Percentiles rank a stretch among this genome's conserved stretches.
phyloP scores from a whole-genome alignment of 2,888 invertebrate species.

The Troides aeacus region DNA sequence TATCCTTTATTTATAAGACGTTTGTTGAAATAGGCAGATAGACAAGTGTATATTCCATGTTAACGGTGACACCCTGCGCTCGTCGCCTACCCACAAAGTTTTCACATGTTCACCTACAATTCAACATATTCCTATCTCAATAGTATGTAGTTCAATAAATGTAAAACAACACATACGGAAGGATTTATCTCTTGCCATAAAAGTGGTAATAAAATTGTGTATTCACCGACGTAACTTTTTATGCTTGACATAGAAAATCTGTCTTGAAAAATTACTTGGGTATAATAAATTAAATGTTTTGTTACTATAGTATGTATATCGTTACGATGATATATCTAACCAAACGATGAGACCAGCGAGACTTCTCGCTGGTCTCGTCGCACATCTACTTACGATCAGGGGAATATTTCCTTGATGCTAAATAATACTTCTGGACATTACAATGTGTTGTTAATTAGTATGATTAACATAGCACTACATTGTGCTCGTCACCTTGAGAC shows the following conservation, averaged over 20 bases:
- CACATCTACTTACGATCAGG: no score
- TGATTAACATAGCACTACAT: no score
- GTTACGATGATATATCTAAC: no score
- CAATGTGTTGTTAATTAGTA: no score
- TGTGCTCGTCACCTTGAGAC: no score
- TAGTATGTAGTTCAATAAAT: background rate
- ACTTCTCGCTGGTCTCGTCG: no score
- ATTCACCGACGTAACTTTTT: background rate
- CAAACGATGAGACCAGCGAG: no score
- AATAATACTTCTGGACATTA: no score
- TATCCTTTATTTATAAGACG: background rate
- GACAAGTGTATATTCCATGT: slow-evolving; percentile 1
- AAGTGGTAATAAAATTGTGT: slow-evolving; percentile 8
- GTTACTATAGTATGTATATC: no score
- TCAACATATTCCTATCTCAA: background rate
- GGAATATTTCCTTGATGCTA: no score
- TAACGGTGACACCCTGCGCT: slow-evolving; percentile 18
- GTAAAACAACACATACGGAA: background rate
- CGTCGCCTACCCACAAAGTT: slow-evolving; percentile 16
- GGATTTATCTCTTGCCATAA: background rate
- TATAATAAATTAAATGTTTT: background rate
- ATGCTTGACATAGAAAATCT: background rate
- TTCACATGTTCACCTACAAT: background rate
- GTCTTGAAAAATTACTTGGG: background rate
- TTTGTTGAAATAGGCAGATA: background rate